Conservation (phyloP, 2,113 vertebrate genomes). For the Apodemus sylvaticus region DNA sequence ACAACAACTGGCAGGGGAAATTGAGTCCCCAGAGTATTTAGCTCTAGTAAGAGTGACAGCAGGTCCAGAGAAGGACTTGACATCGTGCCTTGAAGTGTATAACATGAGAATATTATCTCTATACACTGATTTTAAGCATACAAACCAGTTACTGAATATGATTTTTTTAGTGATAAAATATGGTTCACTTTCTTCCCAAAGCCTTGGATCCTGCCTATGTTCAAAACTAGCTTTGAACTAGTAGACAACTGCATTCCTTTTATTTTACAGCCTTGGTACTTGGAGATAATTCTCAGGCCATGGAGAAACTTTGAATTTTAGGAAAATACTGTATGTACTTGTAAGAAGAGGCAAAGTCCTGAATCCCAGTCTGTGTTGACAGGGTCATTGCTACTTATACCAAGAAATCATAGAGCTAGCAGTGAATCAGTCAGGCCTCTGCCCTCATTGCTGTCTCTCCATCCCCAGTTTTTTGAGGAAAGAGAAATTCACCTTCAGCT, state of each 20-base stretch:
- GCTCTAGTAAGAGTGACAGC: rapidly evolving
- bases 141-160: background rate
- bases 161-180: conserved; percentile 16
- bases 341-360: background rate
- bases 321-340: background rate
- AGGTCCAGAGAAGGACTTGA: background rate
- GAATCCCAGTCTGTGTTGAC: background rate
- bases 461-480: background rate
- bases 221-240: background rate
- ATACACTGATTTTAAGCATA: background rate
- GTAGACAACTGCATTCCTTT: background rate
- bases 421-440: background rate
- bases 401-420: background rate
- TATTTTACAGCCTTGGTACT: background rate
- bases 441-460: background rate
- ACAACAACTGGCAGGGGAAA: background rate
- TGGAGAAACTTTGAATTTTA: background rate
- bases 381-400: background rate
- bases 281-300: background rate
- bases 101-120: background rate
- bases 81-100: background rate
- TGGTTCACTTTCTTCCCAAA: conserved; percentile 33
- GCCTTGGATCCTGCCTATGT: background rate
- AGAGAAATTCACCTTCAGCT: background rate
- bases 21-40: background rate